Base-by-base conservation (phyloP, 2,113 vertebrate genomes). In the Labeo rohita region DNA sequence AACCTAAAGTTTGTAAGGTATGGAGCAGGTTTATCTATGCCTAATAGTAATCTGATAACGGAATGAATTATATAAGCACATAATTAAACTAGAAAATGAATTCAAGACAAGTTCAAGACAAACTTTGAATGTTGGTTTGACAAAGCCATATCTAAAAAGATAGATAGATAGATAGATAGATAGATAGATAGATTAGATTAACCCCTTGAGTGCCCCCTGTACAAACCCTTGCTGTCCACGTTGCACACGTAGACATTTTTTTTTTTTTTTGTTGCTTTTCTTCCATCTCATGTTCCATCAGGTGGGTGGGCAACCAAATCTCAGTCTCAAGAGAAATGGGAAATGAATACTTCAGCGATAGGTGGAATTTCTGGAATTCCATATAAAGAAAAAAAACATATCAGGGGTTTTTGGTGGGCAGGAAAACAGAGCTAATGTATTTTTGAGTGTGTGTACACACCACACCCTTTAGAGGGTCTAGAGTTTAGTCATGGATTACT, bases 351-450 rank as follows among this genome's bases (percentile, higher is more conserved):
- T 88, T 11, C 18, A 80, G 70, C 11, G 70, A 91, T 66, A 84
- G 56, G 52, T 45, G 47, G 85, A 90, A 92, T 92, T 93, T 84
- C 83, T 88, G 84, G 80, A 45, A 91, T 93, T 89, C 84, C 77
- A 85, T 63, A 84, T 73, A 86, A 73, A 81, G 72, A 83, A 81
- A 74, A 13, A 83, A 74, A 90, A 85, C 87, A 85, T 15, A 89
- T 89, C 45, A 78, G n/a, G 85, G 86, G 84, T 82, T 86, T 74
- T 65, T 47, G 23, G 54, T 54, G 59, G 68, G 74, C 52, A 82
- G 84, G 89, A 91, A 90, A 88, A 52, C 47, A 77, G 73, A 90
- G 79, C 74, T 84, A 52, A 68, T 85, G 54, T 82, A 4, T 81
- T 83, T 89, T 88, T 83, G 50, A 73, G 76, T 78, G 11, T 28